Evolutionary conservation across 2,888 invertebrate species (phyloP).

Genomic region (Gisinianus flammeolus): DNA sequence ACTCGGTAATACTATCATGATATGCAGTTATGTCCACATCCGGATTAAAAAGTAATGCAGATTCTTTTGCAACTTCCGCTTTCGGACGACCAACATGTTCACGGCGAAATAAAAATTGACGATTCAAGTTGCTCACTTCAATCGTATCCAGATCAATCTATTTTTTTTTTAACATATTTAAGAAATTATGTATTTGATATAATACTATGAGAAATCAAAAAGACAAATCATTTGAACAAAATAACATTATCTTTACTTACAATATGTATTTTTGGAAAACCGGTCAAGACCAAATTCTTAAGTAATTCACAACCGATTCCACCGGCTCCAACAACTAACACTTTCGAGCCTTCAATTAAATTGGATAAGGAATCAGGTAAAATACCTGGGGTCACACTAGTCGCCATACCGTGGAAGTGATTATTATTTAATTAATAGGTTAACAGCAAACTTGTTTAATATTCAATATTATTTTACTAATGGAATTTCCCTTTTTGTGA

Average conservation of each 20-base stretch:
- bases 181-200: not conserved
- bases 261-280: slow-evolving; percentile 91
- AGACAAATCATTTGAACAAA: not conserved
- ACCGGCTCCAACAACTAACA: slow-evolving; percentile 93
- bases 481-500: no score
- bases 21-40: slow-evolving; percentile 85
- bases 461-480: no score
- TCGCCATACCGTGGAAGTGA: no score
- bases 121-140: slow-evolving; percentile 97
- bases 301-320: slow-evolving; percentile 99
- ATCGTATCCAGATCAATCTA: slow-evolving; percentile 99
- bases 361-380: slow-evolving; percentile 71
- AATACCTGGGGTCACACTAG: no score
- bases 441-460: no score
- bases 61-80: slow-evolving; percentile 87
- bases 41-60: slow-evolving; percentile 86
- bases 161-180: slow-evolving; percentile 59
- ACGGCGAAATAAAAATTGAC: slow-evolving; percentile 98
- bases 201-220: not conserved
- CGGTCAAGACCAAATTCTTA: slow-evolving; percentile 94
- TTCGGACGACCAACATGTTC: slow-evolving; percentile 98
- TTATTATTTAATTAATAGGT: no score
- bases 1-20: slow-evolving; percentile 93
- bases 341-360: slow-evolving; percentile 73
- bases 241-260: slow-evolving; percentile 69